phyloP scores from a whole-genome alignment of 2,113 vertebrate genomes.

The Brienomyrus brachyistius region DNA sequence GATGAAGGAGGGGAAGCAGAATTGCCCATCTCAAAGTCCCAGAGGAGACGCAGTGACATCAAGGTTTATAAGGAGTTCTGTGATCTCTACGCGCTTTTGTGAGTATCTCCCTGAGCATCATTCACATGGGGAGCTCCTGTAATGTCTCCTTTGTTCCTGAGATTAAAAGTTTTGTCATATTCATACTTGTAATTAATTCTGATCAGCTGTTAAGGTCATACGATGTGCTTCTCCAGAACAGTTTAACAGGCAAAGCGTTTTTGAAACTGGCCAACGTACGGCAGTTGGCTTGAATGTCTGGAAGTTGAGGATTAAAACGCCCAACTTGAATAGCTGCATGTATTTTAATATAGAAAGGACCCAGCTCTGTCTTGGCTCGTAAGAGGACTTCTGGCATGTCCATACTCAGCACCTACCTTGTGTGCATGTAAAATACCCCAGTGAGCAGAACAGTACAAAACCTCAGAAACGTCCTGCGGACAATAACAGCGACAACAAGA shows the following conservation, averaged over 20 bases:
- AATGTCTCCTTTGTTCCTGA: not conserved
- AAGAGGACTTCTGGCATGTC: not conserved
- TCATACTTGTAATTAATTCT: not conserved
- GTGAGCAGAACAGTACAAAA: not conserved
- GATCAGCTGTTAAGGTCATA: not conserved
- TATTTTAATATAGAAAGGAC: not conserved
- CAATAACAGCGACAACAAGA: not conserved
- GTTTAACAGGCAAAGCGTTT: not conserved
- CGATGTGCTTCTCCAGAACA: not conserved
- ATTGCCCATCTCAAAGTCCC: slow-evolving; percentile 77
- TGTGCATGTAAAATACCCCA: not conserved
- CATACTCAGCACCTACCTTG: not conserved
- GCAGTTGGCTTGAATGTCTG: not conserved
- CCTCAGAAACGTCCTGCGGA: not conserved
- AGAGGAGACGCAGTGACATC: slow-evolving; percentile 82
- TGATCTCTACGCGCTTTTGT: slow-evolving; percentile 96
- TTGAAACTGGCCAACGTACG: not conserved
- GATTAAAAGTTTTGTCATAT: not conserved
- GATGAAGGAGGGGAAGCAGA: slow-evolving; percentile 62
- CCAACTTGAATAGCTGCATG: not conserved
- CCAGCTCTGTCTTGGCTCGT: not conserved
- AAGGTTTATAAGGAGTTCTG: slow-evolving; percentile 98
- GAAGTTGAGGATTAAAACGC: not conserved
- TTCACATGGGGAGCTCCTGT: not conserved
- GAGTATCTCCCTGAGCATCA: slow-evolving; percentile 56